Evolutionary conservation across 2,797 vertebrate species (phyloP).

Genomic region (Propithecus perrieri): DNA sequence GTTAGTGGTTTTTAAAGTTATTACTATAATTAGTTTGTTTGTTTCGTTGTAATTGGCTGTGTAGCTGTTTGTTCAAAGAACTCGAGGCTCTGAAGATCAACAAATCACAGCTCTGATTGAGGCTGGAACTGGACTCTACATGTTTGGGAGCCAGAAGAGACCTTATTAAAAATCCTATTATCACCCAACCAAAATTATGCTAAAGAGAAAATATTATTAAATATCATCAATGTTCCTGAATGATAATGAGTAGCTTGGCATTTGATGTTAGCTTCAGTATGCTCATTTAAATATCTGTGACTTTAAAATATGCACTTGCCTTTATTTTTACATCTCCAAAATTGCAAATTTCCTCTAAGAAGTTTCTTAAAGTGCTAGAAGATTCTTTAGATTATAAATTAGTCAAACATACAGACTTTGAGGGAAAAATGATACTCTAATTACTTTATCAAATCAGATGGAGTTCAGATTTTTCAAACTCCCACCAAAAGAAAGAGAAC

Average conservation of each 20-base stretch:
- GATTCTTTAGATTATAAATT: neutral
- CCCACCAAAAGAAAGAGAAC: neutral
- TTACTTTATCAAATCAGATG: neutral
- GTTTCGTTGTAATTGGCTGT: neutral
- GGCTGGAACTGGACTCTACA: neutral
- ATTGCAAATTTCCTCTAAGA: constrained; percentile 11
- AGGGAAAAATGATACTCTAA: neutral
- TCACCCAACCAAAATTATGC: neutral
- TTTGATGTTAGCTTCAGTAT: neutral
- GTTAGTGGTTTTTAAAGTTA: constrained; percentile 21
- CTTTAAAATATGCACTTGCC: neutral
- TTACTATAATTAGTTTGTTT: constrained; percentile 48
- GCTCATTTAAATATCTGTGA: neutral
- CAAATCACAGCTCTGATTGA: neutral
- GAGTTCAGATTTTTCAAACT: constrained; percentile 32
- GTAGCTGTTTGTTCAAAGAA: constrained; percentile 6
- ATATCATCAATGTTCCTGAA: neutral
- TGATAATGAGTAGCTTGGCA: neutral
- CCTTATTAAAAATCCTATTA: neutral
- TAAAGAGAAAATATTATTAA: constrained; percentile 16
- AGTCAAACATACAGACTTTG: neutral
- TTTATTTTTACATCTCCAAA: constrained; percentile 6
- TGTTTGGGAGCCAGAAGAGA: neutral
- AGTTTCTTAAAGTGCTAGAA: neutral
- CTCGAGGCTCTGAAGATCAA: neutral